These are phyloP conservation scores for Cataglyphis livida DNA, from an alignment of 2,888 invertebrate species.

Conservation along the genomic window DNA sequence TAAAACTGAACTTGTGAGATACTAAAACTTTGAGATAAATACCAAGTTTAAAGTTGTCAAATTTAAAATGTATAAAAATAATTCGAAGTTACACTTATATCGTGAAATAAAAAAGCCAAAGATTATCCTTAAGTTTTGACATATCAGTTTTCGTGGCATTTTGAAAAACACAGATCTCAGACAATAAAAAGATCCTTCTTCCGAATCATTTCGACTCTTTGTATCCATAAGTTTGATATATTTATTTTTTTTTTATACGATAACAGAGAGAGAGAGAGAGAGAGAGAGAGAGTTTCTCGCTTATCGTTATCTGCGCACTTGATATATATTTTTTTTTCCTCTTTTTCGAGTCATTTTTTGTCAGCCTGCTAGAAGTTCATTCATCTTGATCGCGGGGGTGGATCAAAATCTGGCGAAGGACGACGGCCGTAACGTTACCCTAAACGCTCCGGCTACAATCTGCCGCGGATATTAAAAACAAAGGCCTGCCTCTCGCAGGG, in stretches of 20 bases:
- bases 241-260: background rate
- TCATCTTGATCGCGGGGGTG: constrained; percentile 45
- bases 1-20: background rate
- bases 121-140: background rate
- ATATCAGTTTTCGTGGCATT: background rate
- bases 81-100: background rate
- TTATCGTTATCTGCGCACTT: background rate
- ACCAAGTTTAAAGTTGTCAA: background rate
- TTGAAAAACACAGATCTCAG: background rate
- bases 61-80: background rate
- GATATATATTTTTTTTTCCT: background rate
- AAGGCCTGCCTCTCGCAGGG: constrained; percentile 82
- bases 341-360: constrained; percentile 15
- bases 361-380: constrained; percentile 22
- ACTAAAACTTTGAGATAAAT: background rate
- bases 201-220: background rate
- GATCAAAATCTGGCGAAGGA: constrained; percentile 60
- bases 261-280: background rate
- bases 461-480: constrained; percentile 83
- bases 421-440: constrained; percentile 69
- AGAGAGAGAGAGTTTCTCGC: background rate
- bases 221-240: background rate
- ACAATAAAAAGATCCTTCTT: background rate
- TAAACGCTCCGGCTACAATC: constrained; percentile 71
- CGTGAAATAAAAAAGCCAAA: background rate